Evolutionary conservation across 1,140 invertebrate species (phyloP), one percentile per base, ranked within the genome.

Genomic region (Agrilus planipennis): DNA sequence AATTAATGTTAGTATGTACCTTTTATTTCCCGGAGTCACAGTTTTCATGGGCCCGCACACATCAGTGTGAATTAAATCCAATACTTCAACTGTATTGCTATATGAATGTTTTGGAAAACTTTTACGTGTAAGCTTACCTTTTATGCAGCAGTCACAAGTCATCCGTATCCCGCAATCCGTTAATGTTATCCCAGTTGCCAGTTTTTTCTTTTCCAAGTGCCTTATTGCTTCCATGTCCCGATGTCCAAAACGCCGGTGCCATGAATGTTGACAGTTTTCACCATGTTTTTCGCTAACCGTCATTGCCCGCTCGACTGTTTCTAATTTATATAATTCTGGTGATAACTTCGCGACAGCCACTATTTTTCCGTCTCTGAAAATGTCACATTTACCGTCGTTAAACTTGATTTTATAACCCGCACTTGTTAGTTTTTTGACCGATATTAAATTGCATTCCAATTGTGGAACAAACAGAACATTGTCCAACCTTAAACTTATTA

Each of bases 41-140:
- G 34, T 42, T 11, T 50, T 27, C 54, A 62, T 62, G 2, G 54
- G 58, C 17, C 61, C 60, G 46, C 61, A 64, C 5, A 67, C 42
- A 34, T 65, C 62, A 34, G 54, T 46, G 39, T 64, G 58, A 11
- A 63, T 53, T 1, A 63, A 21, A 22, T 61, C 53, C 25, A 66
- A 46, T n/a, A 52, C 29, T 20, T 43, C 17, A 0, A 44, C 51
- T 42, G 48, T 30, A 12, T 52, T 34, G 16, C 42, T 18, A 12
- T 4, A 45, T 18, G 45, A 34, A 45, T 47, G 45, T 38, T 34
- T 44, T 4, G 47, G 45, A 39, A 60, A 63, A 12, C 55, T 51
- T 29, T 22, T 12, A 37, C 49, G 50, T 1, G 51, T 47, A 16
- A 54, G 47, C 45, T 62, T 64, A 2, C 47, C 55, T 44, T 49